Percentiles rank a stretch among this genome's conserved stretches.
These are phyloP conservation scores for Siniperca scherzeri DNA, from an alignment of 2,797 vertebrate genomes.

Conservation along the genomic window DNA sequence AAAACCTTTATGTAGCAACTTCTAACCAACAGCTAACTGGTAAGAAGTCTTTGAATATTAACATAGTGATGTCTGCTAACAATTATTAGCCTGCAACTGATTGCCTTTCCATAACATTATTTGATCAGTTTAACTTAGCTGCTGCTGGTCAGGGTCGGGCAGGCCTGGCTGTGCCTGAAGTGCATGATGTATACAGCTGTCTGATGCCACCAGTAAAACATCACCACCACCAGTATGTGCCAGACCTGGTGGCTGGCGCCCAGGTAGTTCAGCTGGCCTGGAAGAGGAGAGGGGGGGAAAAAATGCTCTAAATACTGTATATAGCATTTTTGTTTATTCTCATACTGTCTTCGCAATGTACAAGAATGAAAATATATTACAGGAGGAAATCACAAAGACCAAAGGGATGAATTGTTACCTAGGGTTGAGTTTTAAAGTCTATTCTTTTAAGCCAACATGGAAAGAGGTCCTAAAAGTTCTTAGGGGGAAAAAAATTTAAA, in stretches of 20 bases:
- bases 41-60: neutral
- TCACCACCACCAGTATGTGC: conserved; percentile 96
- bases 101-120: neutral
- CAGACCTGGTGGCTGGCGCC: conserved; percentile 98
- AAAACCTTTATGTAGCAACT: conserved; percentile 15
- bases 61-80: neutral
- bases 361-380: neutral
- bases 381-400: neutral
- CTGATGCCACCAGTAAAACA: conserved; percentile 99
- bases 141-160: conserved; percentile 72
- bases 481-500: no score
- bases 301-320: neutral
- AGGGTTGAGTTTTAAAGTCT: neutral
- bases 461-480: neutral
- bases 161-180: conserved; percentile 93
- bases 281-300: neutral
- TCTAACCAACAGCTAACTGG: conserved; percentile 23
- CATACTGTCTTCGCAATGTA: neutral
- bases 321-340: neutral
- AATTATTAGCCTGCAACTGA: neutral
- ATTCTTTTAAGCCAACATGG: neutral
- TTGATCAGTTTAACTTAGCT: conserved; percentile 63
- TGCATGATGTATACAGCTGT: conserved; percentile 94
- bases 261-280: conserved; percentile 97
- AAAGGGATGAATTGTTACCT: neutral